Evolutionary conservation across 2,113 vertebrate species (phyloP), one percentile per base, ranked within the genome.

Genomic region (Tragelaphus imberbis): DNA sequence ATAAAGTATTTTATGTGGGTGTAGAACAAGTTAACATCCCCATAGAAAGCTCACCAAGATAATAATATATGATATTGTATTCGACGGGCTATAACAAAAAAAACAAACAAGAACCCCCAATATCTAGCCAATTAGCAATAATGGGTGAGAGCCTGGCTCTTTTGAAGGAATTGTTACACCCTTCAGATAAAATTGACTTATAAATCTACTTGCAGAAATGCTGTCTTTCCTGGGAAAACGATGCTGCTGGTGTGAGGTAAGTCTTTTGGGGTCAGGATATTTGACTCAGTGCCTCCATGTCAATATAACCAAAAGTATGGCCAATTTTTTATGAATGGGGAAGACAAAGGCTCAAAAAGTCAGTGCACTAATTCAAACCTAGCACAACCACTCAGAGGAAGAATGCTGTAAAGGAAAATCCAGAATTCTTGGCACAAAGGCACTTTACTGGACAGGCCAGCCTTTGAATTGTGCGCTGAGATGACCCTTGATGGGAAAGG

Each of bases 1-100:
- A 96, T 88, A 88, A 96, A 86, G 71, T 97, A 95, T 95, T 88
- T 96, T 91, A 96, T 96, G 56, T 94, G 89, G 90, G 49, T 94
- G 51, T 95, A 88, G 21, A 92, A 91, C 71, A 94, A 96, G 80
- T 81, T 97, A 94, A 88, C 86, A 91, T 82, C 53, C 55, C 17
- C 81, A 90, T 30, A 88, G 82, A 94, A 93, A 94, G 47, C 82
- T 94, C 47, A 88, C 49, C 85, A 79, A 71, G 33, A 81, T 95
- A 97, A 88, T 94, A 82, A 97, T 91, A 87, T 71, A 87, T 55
- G 61, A 88, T 88, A 92, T 79, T 94, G 36, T 58, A 68, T 86
- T 91, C 36, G 28, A 93, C 4, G 1, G 33, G 61, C 51, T 92
- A 30, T 61, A 95, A 63, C 68, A 90, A 82, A 88, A 36, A 84